Base-by-base conservation (phyloP, 35 echinoderm and acorn worm genomes). In the Patiria miniata region DNA sequence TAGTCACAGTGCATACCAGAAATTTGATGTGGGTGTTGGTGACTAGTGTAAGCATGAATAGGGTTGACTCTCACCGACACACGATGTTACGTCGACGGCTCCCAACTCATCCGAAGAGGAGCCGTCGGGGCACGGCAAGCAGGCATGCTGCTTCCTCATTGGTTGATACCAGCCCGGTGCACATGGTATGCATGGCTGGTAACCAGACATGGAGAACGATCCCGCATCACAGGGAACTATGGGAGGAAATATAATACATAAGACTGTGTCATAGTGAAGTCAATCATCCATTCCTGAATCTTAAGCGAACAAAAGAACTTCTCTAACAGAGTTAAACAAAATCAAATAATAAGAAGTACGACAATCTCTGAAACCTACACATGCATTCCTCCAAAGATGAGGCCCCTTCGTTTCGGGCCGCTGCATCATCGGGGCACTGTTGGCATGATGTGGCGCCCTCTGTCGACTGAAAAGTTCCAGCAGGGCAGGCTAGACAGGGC, bases 391-490 rank as follows among this genome's bases (percentile, higher is more conserved):
- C 42, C 42, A 6, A 12, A 47, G 42, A 47, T 12, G 12, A 47
- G 4, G 42, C 42, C 42, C 42, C 42, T 47, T 47, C 42, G 12
- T 47, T 6, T 73, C 10, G 65, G 14, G 65, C 29, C 8, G 26
- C 7, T 3, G 26, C 15, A 73, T 73, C 34, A 4, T 32, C 53
- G 57, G 82, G 53, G 57, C 82, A 84, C 54, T 53, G 32, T 5
- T 28, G 53, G 34, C 82, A 84, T 7, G 82, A 60, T 29, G 53
- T 84, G 19, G 53, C 51, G 16, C 82, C 82, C 51, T 60, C 38
- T 84, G 28, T 29, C 18, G 54, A 38, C 36, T 84, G 82, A 60
- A 84, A 84, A 38, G 82, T 84, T 21, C 26, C 53, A 32, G 14
- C 37, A 16, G 52, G 53, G 59, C 82, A 84, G 12, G 82, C 51